Evolutionary conservation across 1,140 invertebrate species (phyloP), one percentile per base, ranked within the genome.

Genomic region (Brachionus koreanus): DNA sequence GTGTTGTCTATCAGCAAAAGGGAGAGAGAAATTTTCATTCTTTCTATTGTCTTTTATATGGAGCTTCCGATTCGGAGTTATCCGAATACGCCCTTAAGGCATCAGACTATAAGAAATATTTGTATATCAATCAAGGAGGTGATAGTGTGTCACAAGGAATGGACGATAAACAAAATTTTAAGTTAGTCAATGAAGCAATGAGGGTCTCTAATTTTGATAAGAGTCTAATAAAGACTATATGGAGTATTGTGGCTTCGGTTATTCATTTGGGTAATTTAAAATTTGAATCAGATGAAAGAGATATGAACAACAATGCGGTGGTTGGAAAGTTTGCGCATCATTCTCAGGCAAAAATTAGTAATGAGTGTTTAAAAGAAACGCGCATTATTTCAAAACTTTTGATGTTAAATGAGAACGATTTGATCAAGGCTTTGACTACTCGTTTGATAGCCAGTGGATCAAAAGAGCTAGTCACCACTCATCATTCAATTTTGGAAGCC

Each of bases 1-100:
- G 97, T 83, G 96, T 98, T 39, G 93, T 98, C 82, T 91, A 92
- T 85, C 94, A 98, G 87, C 96, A 98, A 86, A 88, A 90, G 0
- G 96, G 96, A 1, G 97, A 98, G 89, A 91, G 96, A 81, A 98
- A 97, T 89, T 98, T 98, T 89, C 97, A 98, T 89, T 92, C 94
- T 65, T 98, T 98, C 88, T 98, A 98, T 90, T 96, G 98, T 92
- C 94, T 95, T 88, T 52, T 61, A 19, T 57, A 46, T n/a, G 83
- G 83, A 13, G 67, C 42, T 3, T 35, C 42, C 5, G 35, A 83
- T 9, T 83, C 57, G n/a, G 37, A 79, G 10, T 19, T 46, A 61
- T 25, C 57, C 25, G 74, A 43, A 12, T 67, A 82, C 16, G 42
- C 10, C 25, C 33, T 72, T 13, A 43, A 33, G 13, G 13, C 29